phyloP scores from a whole-genome alignment of 2,113 vertebrate genomes.

The Tragelaphus strepsiceros region DNA sequence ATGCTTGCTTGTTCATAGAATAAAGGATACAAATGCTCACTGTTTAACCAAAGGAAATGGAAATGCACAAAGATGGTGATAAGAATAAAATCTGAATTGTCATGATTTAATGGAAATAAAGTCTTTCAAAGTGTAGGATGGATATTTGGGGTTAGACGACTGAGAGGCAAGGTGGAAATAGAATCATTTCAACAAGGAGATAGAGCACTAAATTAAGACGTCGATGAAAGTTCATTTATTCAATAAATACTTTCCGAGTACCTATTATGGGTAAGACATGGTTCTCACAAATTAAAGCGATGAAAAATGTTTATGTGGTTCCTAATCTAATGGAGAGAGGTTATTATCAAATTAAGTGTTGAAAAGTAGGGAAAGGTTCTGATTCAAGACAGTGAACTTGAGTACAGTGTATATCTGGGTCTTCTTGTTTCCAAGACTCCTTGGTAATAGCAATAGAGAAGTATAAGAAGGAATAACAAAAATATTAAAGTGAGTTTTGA shows the following conservation, averaged over 20 bases:
- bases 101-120: background rate
- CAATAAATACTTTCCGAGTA: background rate
- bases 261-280: background rate
- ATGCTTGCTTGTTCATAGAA: background rate
- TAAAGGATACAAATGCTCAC: background rate
- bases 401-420: background rate
- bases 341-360: background rate
- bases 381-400: background rate
- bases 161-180: background rate
- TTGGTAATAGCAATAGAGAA: background rate
- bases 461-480: background rate
- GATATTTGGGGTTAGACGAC: background rate
- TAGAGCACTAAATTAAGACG: background rate
- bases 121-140: background rate
- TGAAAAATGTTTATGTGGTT: background rate
- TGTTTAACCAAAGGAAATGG: background rate
- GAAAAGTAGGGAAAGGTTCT: background rate
- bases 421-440: background rate
- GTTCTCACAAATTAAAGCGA: background rate
- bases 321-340: background rate
- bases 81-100: conserved; percentile 17
- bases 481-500: background rate
- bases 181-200: conserved; percentile 2
- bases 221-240: background rate
- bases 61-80: background rate